Evolutionary conservation across 2,797 vertebrate species (phyloP).

Genomic region (Hyperoplus lanceolatus): DNA sequence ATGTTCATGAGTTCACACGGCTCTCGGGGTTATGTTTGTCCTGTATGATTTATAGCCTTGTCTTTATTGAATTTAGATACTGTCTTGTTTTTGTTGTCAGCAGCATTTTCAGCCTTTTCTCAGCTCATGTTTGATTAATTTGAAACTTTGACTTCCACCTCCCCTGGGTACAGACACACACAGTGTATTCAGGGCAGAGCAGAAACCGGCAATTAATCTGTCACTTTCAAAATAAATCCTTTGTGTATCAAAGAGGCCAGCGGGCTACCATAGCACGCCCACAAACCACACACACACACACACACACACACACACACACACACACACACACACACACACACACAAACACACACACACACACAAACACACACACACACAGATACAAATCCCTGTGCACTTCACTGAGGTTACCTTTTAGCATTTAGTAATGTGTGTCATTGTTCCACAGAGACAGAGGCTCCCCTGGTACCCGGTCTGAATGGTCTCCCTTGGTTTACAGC

Average conservation of each 20-base stretch:
- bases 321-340: slow-evolving; percentile 31
- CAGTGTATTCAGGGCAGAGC: slow-evolving; percentile 54
- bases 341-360: slow-evolving; percentile 24
- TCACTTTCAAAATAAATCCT: slow-evolving; percentile 74
- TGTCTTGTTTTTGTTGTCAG: slow-evolving; percentile 22
- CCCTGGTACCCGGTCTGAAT: slow-evolving; percentile 68
- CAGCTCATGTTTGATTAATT: slow-evolving; percentile 68
- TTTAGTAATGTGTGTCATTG: slow-evolving; percentile 67
- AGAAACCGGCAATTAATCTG: slow-evolving; percentile 76
- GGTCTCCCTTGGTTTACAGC: slow-evolving; percentile 59
- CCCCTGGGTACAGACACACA: slow-evolving; percentile 44
- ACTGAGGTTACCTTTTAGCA: slow-evolving; percentile 60
- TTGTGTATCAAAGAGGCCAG: slow-evolving; percentile 60
- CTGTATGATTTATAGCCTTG: neutral
- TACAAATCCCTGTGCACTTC: slow-evolving; percentile 1
- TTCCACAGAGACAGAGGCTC: slow-evolving; percentile 73
- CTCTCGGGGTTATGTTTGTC: neutral
- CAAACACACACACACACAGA: neutral
- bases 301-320: slow-evolving; percentile 2
- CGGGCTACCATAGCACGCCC: slow-evolving; percentile 38
- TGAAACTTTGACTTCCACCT: slow-evolving; percentile 53
- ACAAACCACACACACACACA: slow-evolving; percentile 24
- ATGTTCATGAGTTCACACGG: neutral
- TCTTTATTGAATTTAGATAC: slow-evolving; percentile 28
- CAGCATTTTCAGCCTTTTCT: slow-evolving; percentile 9